A percentile compares a stretch with the other conserved stretches of the same genome.
Conservation (phyloP, 2,888 invertebrate species). For the Parelbella ahira region DNA sequence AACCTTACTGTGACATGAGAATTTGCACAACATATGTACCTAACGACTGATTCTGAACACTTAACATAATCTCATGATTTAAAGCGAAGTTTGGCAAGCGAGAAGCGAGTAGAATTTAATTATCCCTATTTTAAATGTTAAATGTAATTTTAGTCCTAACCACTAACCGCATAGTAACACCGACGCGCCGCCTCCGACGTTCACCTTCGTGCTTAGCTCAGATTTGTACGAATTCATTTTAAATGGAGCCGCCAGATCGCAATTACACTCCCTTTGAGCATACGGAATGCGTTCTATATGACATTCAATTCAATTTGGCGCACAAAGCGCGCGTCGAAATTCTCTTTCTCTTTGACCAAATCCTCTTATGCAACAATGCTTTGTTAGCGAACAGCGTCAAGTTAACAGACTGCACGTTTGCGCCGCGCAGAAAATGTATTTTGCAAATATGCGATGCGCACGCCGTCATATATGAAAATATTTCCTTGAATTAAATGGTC, state of each 20-base stretch:
- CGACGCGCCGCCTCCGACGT: slow-evolving; percentile 31
- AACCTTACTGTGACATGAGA: too few species aligned
- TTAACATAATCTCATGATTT: too few species aligned
- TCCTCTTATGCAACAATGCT: slow-evolving; percentile 60
- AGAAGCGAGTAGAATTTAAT: too few species aligned
- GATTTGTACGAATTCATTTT: slow-evolving; percentile 74
- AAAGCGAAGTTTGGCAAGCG: too few species aligned
- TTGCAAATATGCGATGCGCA: slow-evolving; percentile 23
- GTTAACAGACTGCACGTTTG: slow-evolving; percentile 45
- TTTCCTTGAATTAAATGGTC: slow-evolving; percentile 18
- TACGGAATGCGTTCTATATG: slow-evolving; percentile 70
- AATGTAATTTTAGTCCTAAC: too few species aligned
- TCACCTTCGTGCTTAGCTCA: slow-evolving; percentile 49
- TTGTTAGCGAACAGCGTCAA: slow-evolving; percentile 56
- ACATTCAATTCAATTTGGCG: slow-evolving; percentile 74
- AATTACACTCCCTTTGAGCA: slow-evolving; percentile 77
- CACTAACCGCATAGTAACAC: slow-evolving; percentile 27
- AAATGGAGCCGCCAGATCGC: slow-evolving; percentile 73
- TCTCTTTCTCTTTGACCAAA: slow-evolving; percentile 68
- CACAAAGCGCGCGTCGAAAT: slow-evolving; percentile 70
- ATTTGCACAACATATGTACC: too few species aligned
- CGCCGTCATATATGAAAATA: slow-evolving; percentile 19
- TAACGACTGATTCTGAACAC: too few species aligned
- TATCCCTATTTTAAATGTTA: too few species aligned
- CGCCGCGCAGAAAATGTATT: slow-evolving; percentile 23